Evolutionary conservation across 2,113 vertebrate genomes (phyloP).

Genomic region (Nymphicus hollandicus): DNA sequence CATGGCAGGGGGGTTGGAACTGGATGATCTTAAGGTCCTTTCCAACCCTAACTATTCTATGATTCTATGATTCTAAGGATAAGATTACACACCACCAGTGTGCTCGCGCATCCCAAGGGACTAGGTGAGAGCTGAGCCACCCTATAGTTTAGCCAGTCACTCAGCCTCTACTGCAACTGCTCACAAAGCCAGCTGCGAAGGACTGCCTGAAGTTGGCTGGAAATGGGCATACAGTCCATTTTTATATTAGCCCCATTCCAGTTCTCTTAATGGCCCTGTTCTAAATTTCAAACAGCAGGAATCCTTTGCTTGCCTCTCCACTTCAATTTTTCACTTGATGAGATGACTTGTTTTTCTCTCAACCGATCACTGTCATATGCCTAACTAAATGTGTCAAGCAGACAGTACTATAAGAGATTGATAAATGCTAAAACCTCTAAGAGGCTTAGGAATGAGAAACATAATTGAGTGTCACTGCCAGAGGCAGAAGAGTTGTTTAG

Average conservation of each 20-base stretch:
- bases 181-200: neutral
- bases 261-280: neutral
- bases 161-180: neutral
- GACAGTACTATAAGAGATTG: conserved; percentile 25
- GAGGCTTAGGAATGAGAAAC: conserved; percentile 48
- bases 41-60: too few relatives aligned
- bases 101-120: fast-evolving
- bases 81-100: neutral
- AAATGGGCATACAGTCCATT: neutral
- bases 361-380: conserved; percentile 19
- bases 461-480: conserved; percentile 28
- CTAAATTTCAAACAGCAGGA: conserved; percentile 13
- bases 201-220: neutral
- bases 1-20: too few relatives aligned
- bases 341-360: conserved; percentile 38
- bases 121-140: neutral
- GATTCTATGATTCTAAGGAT: too few relatives aligned
- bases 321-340: neutral
- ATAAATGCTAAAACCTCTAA: conserved; percentile 57
- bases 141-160: neutral
- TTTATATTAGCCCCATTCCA: neutral
- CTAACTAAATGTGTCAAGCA: conserved; percentile 49
- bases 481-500: conserved; percentile 39
- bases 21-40: too few relatives aligned
- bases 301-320: neutral